A percentile compares a stretch with the other conserved stretches of the same genome.
Evolutionary conservation across 2,888 invertebrate species (phyloP).

Genomic region (Entomobrya multifasciata): DNA sequence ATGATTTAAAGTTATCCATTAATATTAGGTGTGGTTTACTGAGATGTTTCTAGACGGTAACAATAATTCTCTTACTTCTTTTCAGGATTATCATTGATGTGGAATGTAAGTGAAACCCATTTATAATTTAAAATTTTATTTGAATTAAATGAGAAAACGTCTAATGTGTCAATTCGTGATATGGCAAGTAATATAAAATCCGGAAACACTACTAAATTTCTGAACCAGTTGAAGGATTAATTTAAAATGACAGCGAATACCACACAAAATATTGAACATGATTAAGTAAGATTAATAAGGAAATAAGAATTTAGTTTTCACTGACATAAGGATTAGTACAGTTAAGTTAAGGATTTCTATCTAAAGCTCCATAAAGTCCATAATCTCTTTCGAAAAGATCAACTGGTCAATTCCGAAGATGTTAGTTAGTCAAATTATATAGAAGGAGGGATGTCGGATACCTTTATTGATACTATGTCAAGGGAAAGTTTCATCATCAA

Average conservation of each 20-base stretch:
- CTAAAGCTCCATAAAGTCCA: not conserved
- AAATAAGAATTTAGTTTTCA: not conserved
- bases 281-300: constrained; percentile 1
- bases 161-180: constrained; percentile 4
- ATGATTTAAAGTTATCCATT: constrained; percentile 68
- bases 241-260: not conserved
- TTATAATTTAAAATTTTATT: not conserved
- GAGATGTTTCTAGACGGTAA: not conserved
- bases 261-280: not conserved
- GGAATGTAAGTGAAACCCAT: constrained; percentile 88
- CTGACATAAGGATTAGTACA: constrained; percentile 22
- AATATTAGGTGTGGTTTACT: constrained; percentile 76
- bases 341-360: not conserved
- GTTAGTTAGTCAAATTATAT: not conserved
- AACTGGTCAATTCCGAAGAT: not conserved
- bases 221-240: too few relatives aligned
- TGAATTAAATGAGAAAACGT: not conserved
- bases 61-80: constrained; percentile 31
- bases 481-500: not conserved
- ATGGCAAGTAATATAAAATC: not conserved
- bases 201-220: too few relatives aligned
- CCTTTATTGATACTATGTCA: not conserved
- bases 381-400: not conserved
- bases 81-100: constrained; percentile 92
- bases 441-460: too few relatives aligned